These are phyloP conservation scores for Chesias legatella DNA, from an alignment of 2,888 invertebrate species.

Conservation along the genomic window DNA sequence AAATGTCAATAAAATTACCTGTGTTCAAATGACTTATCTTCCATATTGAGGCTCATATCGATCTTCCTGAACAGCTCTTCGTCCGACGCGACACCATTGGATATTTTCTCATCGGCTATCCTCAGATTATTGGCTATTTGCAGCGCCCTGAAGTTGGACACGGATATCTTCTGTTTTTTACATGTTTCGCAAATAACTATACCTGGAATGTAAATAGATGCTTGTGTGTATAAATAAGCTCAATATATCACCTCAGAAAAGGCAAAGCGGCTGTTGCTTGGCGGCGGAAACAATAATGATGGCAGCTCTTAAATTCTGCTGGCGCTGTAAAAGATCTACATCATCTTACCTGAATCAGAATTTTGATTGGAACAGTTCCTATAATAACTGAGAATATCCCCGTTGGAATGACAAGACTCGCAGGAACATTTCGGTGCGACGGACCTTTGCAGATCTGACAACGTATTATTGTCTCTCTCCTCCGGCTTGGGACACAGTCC, in stretches of 20 bases:
- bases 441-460: slow-evolving; percentile 70
- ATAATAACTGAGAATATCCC: slow-evolving; percentile 67
- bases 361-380: slow-evolving; percentile 66
- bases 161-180: slow-evolving; percentile 73
- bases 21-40: slow-evolving; percentile 58
- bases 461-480: slow-evolving; percentile 55
- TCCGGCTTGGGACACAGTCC: slow-evolving; percentile 70
- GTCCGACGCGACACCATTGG: slow-evolving; percentile 62
- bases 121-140: slow-evolving; percentile 69
- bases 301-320: too few species aligned
- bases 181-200: slow-evolving; percentile 70
- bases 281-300: too few species aligned
- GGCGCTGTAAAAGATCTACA: too few species aligned
- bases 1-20: too few species aligned
- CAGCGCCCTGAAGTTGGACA: slow-evolving; percentile 71
- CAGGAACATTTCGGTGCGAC: slow-evolving; percentile 65
- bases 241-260: too few species aligned
- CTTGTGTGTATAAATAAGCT: too few species aligned
- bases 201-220: too few species aligned
- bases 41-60: slow-evolving; percentile 69
- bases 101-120: slow-evolving; percentile 61
- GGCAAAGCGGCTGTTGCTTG: too few species aligned
- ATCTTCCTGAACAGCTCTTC: slow-evolving; percentile 70
- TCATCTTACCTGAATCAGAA: slow-evolving; percentile 46
- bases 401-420: slow-evolving; percentile 69